phyloP scores from a whole-genome alignment of 2,797 vertebrate genomes.

The Myotis pilosus region DNA sequence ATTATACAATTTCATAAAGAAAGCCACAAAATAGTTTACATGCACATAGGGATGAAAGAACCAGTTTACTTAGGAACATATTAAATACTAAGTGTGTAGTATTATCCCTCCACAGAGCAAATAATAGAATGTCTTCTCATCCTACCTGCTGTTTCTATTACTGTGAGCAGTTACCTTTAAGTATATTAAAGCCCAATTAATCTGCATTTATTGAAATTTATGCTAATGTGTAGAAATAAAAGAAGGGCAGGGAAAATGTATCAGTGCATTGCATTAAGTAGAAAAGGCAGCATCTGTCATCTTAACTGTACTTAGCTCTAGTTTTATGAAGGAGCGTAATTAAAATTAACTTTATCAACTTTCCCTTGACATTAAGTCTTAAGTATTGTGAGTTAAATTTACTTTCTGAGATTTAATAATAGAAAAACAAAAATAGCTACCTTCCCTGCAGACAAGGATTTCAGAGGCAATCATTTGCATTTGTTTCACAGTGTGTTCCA shows the following conservation, averaged over 20 bases:
- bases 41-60: not conserved
- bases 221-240: constrained; percentile 84
- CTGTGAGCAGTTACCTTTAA: constrained; percentile 66
- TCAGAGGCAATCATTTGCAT: constrained; percentile 88
- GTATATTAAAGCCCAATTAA: constrained; percentile 81
- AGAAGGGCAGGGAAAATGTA: constrained; percentile 81
- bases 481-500: constrained; percentile 85
- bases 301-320: constrained; percentile 72
- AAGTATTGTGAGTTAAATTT: constrained; percentile 70
- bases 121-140: constrained; percentile 45
- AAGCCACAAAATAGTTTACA: not conserved
- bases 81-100: not conserved
- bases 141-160: constrained; percentile 63
- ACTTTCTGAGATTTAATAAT: constrained; percentile 69
- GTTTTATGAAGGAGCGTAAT: constrained; percentile 80
- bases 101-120: constrained; percentile 29
- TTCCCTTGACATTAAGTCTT: constrained; percentile 74
- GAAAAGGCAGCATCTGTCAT: constrained; percentile 82
- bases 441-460: constrained; percentile 90
- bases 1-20: not conserved
- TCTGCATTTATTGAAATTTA: constrained; percentile 77
- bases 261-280: constrained; percentile 81
- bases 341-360: constrained; percentile 81
- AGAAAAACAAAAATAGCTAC: constrained; percentile 79
- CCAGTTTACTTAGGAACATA: not conserved